Evolutionary conservation across 2,888 invertebrate genomes (phyloP), one percentile per base, ranked within the genome.

Genomic region (Pandemis corylana): DNA sequence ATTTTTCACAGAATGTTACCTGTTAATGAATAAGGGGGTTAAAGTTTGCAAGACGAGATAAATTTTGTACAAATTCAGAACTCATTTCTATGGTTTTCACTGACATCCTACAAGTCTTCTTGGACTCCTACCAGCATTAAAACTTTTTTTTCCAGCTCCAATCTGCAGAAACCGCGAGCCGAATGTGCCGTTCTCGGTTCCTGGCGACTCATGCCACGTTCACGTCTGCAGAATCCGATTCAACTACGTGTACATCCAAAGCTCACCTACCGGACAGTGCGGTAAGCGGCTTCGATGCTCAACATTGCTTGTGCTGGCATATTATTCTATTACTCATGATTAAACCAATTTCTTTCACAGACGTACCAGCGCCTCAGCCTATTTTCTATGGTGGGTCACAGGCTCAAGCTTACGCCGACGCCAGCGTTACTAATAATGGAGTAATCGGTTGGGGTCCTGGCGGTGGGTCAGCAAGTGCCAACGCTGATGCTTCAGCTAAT

Each of bases 181-280:
- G 0, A 74, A 89, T 59, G 78, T 81, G 68, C 88, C 90, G 1
- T 93, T 92, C 87, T 74, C 68, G 0, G 10, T 85, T 0, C 87
- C 89, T 7, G 85, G 82, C 10, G 82, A 87, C 15, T 36, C 68
- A 0, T 93, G 93, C 81, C 77, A 77, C 4, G 65, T 87, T n/a
- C 79, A 85, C 77, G 77, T 88, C 5, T 93, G 93, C 86, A 90
- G 83, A 73, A 76, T 93, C 72, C 82, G 84, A 76, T 93, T 88
- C 82, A 90, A 93, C 82, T 90, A 88, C 79, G 92, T 92, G 7
- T 93, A 89, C 81, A 72, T 89, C 5, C 88, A 91, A 62, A 77
- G 85, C 5, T 73, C 72, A 0, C 71, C 66, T 2, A 80, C 82
- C 13, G 76, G 80, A 9, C 65, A 67, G 64, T 85, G 86, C 78